Base-by-base conservation (phyloP, 2,113 vertebrate species). In the Talpa occidentalis region DNA sequence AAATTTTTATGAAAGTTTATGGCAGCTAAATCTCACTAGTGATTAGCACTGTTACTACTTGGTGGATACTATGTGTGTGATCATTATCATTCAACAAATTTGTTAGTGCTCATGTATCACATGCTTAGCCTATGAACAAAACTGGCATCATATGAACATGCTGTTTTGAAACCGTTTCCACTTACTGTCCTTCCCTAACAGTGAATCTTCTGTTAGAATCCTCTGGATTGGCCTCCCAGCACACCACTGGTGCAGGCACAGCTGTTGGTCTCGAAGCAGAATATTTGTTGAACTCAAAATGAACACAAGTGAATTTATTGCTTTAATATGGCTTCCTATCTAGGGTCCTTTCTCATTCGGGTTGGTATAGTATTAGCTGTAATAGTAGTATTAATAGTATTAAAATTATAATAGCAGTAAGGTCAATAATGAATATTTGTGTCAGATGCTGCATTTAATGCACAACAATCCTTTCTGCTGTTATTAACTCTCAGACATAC, bases 211-310 rank as follows among this genome's bases (percentile, higher is more conserved):
- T 89, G 84, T 74, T 64, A 49, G 37, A 70, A 76, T 21, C 6
- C 26, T n/a, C 44, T 37, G 30, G 40, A 72, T 42, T 21, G 54
- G 4, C 28, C 10, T 70, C 54, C 1, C 17, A 11, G 26, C 1
- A 42, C 69, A 5, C 52, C 47, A 1, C 0, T 12, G 17, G 26
- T 21, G 28, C 1, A 2, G n/a, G 15, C 15, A 28, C 4, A 42
- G 15, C 59, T 60, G 4, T 22, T 24, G 8, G 15, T 35, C 10
- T 14, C 1, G 30, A 56, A 82, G 28, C 19, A 15, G 8, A 7
- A 0, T 9, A 21, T 56, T 69, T 69, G 54, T 64, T 22, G 21
- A 92, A 42, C 15, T 40, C n/a, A 30, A 28, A 32, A 81, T 15
- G 28, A 70, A 60, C 42, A 32, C 0, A n/a, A 32, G 44, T 6